phyloP scores from a whole-genome alignment of 2,888 invertebrate genomes.

The Cryptus viduatorius region DNA sequence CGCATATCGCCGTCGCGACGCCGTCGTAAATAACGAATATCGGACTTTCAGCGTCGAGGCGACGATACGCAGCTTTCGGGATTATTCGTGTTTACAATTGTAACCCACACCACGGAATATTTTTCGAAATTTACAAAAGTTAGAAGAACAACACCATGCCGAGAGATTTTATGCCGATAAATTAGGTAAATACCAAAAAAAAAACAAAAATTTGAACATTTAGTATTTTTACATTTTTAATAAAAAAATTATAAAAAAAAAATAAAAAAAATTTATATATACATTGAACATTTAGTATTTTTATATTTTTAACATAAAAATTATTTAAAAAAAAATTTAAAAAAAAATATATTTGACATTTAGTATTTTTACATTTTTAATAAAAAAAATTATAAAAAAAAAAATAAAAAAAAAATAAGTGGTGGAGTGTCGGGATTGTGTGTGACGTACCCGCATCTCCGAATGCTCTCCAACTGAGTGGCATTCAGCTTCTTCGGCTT shows the following conservation, averaged over 20 bases:
- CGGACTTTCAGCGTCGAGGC: background rate
- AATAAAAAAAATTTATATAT: slow-evolving; percentile 1
- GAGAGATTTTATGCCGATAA: slow-evolving; percentile 56
- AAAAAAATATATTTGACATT: slow-evolving; percentile 43
- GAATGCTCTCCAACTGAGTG: slow-evolving; percentile 92
- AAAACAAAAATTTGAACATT: background rate
- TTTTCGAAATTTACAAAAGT: slow-evolving; percentile 44
- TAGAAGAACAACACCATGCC: slow-evolving; percentile 62
- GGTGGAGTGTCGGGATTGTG: slow-evolving; percentile 76
- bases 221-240: too few species aligned
- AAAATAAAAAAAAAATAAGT: slow-evolving; percentile 33
- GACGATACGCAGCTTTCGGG: background rate
- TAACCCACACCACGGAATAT: slow-evolving; percentile 54
- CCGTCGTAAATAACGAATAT: background rate
- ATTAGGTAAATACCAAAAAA: slow-evolving; percentile 25
- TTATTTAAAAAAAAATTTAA: slow-evolving; percentile 21
- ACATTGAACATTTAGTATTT: slow-evolving; percentile 62
- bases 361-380: slow-evolving; percentile 56
- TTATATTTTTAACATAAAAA: slow-evolving; percentile 19
- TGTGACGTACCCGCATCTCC: slow-evolving; percentile 90
- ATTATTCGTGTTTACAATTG: background rate
- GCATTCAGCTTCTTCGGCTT: slow-evolving; percentile 92
- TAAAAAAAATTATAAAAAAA: slow-evolving; percentile 16
- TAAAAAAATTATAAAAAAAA: too few species aligned
- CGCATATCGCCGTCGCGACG: slow-evolving; percentile 11